Percentiles rank a stretch among this genome's conserved stretches.
These are phyloP conservation scores for Blomia tropicalis DNA, from an alignment of 2,888 invertebrate genomes.

Conservation along the genomic window DNA sequence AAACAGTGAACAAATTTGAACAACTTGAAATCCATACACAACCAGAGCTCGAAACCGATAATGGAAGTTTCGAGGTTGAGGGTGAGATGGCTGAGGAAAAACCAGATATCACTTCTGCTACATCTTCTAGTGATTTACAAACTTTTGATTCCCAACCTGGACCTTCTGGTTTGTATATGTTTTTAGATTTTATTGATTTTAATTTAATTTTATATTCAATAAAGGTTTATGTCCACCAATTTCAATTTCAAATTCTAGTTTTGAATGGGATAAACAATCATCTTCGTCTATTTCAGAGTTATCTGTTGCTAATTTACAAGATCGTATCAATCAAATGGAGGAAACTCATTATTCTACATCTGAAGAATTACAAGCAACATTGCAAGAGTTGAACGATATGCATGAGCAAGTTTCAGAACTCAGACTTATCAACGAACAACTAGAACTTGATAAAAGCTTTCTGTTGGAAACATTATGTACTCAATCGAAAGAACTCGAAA, in stretches of 20 bases:
- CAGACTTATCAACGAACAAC: conserved; percentile 67
- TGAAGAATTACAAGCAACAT: conserved; percentile 78
- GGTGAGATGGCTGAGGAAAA: neutral
- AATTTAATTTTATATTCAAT: neutral
- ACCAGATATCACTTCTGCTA: neutral
- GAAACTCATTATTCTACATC: conserved; percentile 68
- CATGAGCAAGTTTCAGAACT: conserved; percentile 70
- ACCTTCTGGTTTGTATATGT: neutral
- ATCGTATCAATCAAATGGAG: conserved; percentile 80
- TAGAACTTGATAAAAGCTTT: conserved; percentile 73
- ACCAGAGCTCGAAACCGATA: too few species aligned
- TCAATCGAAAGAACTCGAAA: conserved; percentile 78
- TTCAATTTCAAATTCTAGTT: conserved; percentile 44
- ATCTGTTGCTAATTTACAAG: conserved; percentile 72
- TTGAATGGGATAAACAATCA: conserved; percentile 74
- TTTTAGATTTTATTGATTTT: neutral
- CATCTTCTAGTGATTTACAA: neutral
- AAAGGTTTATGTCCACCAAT: neutral
- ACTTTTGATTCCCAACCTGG: neutral
- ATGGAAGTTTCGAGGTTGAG: too few species aligned
- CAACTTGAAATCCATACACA: too few species aligned
- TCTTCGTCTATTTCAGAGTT: conserved; percentile 54
- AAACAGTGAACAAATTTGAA: neutral
- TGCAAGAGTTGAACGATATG: conserved; percentile 76
- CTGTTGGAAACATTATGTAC: conserved; percentile 74